Base-by-base conservation (phyloP, 1,140 invertebrate genomes). In the Drosophila parabipectinata region DNA sequence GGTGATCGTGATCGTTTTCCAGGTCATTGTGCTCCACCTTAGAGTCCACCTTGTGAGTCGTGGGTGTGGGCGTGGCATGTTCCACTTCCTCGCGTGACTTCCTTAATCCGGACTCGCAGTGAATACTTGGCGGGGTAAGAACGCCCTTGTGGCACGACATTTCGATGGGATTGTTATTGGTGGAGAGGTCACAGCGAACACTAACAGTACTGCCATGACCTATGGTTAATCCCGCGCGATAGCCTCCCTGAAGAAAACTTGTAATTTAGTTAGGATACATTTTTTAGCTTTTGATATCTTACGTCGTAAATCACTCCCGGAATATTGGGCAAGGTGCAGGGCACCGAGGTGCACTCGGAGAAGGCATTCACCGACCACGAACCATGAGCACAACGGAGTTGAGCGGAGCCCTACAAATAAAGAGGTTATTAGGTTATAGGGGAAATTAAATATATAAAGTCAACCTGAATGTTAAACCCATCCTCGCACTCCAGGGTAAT, bases 321-420 rank as follows among this genome's bases (percentile, higher is more conserved):
- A 18, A 97, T 94, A 1, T 93, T 91, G 1, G 96, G 96, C 7
- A 97, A 92, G 32, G 95, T 94, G 84, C 96, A 97, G 0, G 96
- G 95, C 10, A 95, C 95, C 89, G 96, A 94, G 14, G 94, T 94
- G 92, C 96, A 97, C 87, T 96, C 95, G 0, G 96, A 96, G 83
- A 95, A 94, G 47, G 94, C 93, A 14, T 94, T 94, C 0, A 95
- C 94, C 1, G 95, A 95, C 96, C 96, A 97, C 73, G 96, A 95
- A 9, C 96, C 96, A 77, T 95, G 95, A 93, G 94, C 96, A 80
- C 96, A 97, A 26, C 94, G 93, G 12, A 97, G 92, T 77, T 95
- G 94, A 9, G 94, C 94, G 0, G 95, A 93, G 1, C 96, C 96
- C 77, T 91, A n/a, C 10, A 41, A 56, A 7, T 18, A 12, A 6